Conservation (phyloP, 2,888 invertebrate species). For the Drosophila gaucha region DNA sequence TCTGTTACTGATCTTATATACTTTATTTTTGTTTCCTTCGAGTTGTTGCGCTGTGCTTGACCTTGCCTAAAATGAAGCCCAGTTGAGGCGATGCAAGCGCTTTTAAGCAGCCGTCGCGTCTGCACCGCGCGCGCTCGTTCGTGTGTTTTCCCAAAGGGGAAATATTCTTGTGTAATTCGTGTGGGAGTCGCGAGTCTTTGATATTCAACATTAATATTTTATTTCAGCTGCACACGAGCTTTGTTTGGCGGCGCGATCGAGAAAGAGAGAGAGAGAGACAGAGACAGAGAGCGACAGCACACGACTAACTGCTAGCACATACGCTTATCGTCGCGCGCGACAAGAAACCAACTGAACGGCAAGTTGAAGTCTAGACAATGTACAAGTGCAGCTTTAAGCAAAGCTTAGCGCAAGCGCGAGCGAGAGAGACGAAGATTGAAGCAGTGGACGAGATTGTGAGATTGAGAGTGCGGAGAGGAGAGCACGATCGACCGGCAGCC, state of each 20-base stretch:
- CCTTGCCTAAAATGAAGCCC: conserved; percentile 43
- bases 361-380: conserved; percentile 47
- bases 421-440: too few relatives aligned
- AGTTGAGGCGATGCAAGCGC: conserved; percentile 32
- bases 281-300: conserved; percentile 33
- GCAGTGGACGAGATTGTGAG: conserved; percentile 12
- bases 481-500: conserved; percentile 14
- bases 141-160: conserved; percentile 53
- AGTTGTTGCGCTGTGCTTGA: conserved; percentile 26
- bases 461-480: conserved; percentile 4
- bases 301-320: conserved; percentile 33
- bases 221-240: conserved; percentile 43
- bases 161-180: conserved; percentile 23
- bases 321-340: conserved; percentile 57
- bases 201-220: conserved; percentile 33
- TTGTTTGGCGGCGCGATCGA: conserved; percentile 5
- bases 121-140: conserved; percentile 3
- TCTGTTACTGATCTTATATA: conserved; percentile 4
- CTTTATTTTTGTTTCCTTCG: not conserved
- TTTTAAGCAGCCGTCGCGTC: conserved; percentile 37
- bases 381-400: conserved; percentile 63
- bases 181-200: conserved; percentile 55
- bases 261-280: conserved; percentile 36
- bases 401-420: conserved; percentile 38
- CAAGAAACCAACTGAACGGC: conserved; percentile 59